Conservation (phyloP, 2,797 vertebrate genomes). For the Pristis pectinata region DNA sequence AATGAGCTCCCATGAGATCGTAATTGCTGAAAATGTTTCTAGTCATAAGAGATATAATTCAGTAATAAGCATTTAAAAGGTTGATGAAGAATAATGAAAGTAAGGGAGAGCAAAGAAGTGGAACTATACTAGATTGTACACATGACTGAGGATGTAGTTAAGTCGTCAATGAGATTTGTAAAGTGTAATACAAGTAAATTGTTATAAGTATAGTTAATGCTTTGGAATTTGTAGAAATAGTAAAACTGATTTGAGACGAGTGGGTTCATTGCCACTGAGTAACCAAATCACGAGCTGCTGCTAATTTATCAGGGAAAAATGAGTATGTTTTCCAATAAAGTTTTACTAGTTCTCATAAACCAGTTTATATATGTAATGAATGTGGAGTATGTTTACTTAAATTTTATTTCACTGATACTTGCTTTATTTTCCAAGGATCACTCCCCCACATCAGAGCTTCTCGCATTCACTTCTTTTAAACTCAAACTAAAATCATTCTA, state of each 20-base stretch:
- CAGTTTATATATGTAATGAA: background rate
- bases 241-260: background rate
- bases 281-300: background rate
- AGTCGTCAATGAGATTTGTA: background rate
- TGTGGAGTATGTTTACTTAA: background rate
- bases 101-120: background rate
- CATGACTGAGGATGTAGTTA: slow-evolving; percentile 7
- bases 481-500: background rate
- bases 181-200: background rate
- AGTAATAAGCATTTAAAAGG: background rate
- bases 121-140: background rate
- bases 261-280: background rate
- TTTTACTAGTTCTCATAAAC: background rate
- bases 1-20: background rate
- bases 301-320: background rate
- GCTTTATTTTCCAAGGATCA: background rate
- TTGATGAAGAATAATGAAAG: background rate
- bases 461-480: background rate
- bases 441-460: background rate
- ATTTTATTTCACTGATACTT: background rate
- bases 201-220: background rate
- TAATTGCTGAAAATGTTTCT: background rate
- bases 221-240: background rate
- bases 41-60: background rate
- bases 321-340: background rate